phyloP scores from a whole-genome alignment of 2,888 invertebrate species.

The Gerris lacustris region DNA sequence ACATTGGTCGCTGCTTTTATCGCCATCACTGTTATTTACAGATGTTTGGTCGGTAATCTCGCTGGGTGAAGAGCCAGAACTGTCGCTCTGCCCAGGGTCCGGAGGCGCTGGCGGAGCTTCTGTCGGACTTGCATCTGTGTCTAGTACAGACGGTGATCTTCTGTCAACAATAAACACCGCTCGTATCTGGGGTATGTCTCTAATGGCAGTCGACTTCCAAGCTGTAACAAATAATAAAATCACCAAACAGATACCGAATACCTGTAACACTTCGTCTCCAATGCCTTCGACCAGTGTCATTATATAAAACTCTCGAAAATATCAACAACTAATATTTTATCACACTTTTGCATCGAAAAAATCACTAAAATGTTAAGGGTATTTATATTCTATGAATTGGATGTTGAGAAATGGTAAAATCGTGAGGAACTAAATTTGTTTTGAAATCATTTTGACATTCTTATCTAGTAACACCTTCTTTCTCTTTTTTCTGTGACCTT shows the following conservation, averaged over 20 bases:
- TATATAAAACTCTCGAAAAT: constrained; percentile 12
- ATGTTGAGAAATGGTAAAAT: no score
- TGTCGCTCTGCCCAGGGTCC: constrained; percentile 12
- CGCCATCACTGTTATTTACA: background rate
- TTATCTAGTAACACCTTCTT: no score
- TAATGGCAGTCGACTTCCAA: constrained; percentile 67
- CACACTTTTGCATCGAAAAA: no score
- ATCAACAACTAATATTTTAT: no score
- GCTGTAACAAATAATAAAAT: constrained; percentile 46
- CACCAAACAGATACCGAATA: constrained; percentile 49
- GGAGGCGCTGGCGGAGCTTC: constrained; percentile 1
- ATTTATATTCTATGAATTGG: no score
- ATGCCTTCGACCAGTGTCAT: constrained; percentile 72
- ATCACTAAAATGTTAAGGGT: no score
- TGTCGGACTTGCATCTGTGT: constrained; percentile 34
- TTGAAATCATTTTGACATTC: no score
- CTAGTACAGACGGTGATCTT: constrained; percentile 21
- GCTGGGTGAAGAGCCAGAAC: constrained; percentile 6
- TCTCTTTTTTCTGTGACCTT: no score
- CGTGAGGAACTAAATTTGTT: background rate
- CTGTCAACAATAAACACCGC: constrained; percentile 54
- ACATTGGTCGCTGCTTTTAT: no score
- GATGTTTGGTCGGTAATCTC: background rate
- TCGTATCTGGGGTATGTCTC: constrained; percentile 52
- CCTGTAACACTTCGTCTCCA: constrained; percentile 70